These are phyloP conservation scores for Pseudorhiza aurosa DNA, from an alignment of 30 jellyfish, hydroid and myxozoan species.

Conservation along the genomic window DNA sequence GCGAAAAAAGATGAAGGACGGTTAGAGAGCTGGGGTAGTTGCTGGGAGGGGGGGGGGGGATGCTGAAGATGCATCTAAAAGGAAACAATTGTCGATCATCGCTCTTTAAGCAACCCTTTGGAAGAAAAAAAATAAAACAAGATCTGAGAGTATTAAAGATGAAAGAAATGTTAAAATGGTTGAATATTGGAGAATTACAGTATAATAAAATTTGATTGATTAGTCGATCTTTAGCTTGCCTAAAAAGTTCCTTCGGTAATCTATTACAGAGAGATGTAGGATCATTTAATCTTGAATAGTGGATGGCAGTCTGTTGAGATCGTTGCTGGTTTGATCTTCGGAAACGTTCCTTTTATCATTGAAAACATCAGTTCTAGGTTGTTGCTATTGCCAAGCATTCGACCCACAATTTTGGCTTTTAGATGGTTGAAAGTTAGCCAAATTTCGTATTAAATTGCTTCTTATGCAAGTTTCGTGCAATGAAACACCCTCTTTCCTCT, in stretches of 20 bases:
- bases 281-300: background rate
- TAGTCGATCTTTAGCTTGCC: background rate
- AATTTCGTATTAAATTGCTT: conserved; percentile 34
- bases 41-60: too few species aligned
- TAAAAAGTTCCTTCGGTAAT: background rate
- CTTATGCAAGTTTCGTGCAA: conserved; percentile 25
- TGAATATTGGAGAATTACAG: background rate
- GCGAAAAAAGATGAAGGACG: too few species aligned
- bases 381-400: conserved; percentile 27
- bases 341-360: conserved; percentile 34
- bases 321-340: conserved; percentile 35
- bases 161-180: background rate
- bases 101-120: too few species aligned
- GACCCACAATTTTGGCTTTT: conserved; percentile 42
- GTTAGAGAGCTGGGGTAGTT: too few species aligned
- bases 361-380: conserved; percentile 27
- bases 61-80: too few species aligned
- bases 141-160: too few species aligned
- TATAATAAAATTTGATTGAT: background rate
- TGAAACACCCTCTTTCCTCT: conserved; percentile 31
- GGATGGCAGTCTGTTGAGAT: conserved; percentile 41
- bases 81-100: too few species aligned
- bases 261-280: background rate
- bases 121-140: too few species aligned
- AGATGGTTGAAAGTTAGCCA: conserved; percentile 33